Evolutionary conservation across 1,140 invertebrate species (phyloP).

Genomic region (Cryptotermes secundus): DNA sequence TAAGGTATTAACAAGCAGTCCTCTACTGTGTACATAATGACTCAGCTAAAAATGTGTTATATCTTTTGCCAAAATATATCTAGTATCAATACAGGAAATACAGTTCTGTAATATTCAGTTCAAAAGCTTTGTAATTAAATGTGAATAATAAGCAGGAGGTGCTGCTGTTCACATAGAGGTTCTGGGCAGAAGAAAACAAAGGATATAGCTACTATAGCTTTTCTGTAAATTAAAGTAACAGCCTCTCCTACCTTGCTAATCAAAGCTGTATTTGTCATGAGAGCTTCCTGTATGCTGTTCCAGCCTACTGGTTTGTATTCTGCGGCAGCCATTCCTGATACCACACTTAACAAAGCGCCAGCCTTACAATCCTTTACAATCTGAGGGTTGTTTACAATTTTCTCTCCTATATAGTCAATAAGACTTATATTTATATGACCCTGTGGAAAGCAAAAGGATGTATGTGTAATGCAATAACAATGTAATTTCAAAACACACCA

Average conservation of each 20-base stretch:
- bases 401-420: constrained; percentile 55
- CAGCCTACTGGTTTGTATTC: constrained; percentile 60
- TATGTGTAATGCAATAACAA: neutral
- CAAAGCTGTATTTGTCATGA: constrained; percentile 30
- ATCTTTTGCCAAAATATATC: no score
- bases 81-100: no score
- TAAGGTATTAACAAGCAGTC: no score
- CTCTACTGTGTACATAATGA: no score
- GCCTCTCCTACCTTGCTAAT: neutral
- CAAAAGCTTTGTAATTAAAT: no score
- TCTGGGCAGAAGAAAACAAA: no score
- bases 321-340: constrained; percentile 53
- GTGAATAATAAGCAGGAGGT: no score
- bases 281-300: constrained; percentile 46
- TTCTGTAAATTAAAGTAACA: neutral
- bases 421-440: constrained; percentile 54
- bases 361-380: constrained; percentile 39
- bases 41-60: no score
- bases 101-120: no score
- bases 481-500: no score
- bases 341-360: constrained; percentile 49
- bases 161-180: no score
- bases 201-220: no score
- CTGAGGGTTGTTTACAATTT: constrained; percentile 46
- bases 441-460: constrained; percentile 42